Evolutionary conservation across 2,797 vertebrate genomes (phyloP), one percentile per base, ranked within the genome.

Genomic region (Hydrocynus forskahlii): DNA sequence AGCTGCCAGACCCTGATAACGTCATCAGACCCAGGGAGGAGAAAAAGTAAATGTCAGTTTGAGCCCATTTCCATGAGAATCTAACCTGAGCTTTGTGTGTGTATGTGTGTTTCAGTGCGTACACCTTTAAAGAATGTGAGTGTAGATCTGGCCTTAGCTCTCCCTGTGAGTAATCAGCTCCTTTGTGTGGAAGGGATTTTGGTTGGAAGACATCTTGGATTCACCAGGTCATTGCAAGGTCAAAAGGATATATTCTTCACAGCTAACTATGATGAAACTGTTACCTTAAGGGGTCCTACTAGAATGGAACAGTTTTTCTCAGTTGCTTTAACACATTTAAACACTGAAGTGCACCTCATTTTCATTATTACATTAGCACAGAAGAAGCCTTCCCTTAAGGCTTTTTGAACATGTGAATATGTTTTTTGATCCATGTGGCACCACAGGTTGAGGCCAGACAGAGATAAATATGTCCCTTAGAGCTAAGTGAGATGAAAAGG

Each of bases 31-130:
- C 45, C 2, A 57, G 45, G 63, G 66, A 54, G 43, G 55, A 72
- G n/a, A 55, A 69, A 68, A 50, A 63, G 6, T 70, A 81, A 79
- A 71, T 79, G 38, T 25, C 71, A 62, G 72, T 64, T 55, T 25
- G 50, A 71, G 55, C 8, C 67, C 17, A 21, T 72, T 63, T 25
- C 40, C 23, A 67, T 72, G 48, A 68, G 40, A 68, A 68, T 68
- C 38, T 19, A 68, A n/a, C 38, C 66, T 43, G 62, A 64, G 5
- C 23, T 0, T 1, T 10, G n/a, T 57, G 29, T 25, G 13, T 25
- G 43, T 23, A 43, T 52, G n/a, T 52, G 2, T 38, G 54, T 68
- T 52, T 40, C 16, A 40, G 63, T 19, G 8, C 14, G 1, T 16
- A 54, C 8, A 48, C 13, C 38, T 76, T 25, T 13, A 57, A 23